A percentile compares a stretch with the other conserved stretches of the same genome.
Evolutionary conservation across 2,888 invertebrate genomes (phyloP).

Genomic region (Cynaeus angustus): DNA sequence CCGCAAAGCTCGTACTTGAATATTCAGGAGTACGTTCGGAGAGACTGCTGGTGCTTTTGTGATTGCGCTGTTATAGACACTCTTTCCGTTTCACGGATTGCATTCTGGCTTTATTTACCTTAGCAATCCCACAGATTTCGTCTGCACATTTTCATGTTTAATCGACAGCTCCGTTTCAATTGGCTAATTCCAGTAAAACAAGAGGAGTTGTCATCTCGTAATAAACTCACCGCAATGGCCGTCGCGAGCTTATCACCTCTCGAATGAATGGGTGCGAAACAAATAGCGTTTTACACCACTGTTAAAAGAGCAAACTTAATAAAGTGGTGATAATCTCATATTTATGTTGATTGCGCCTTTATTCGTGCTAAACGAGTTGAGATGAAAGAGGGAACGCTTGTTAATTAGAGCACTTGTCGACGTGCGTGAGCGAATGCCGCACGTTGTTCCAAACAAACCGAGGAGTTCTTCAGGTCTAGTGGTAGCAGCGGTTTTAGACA

Average conservation of each 20-base stretch:
- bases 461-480: not conserved
- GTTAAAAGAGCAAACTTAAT: constrained; percentile 57
- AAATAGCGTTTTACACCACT: constrained; percentile 57
- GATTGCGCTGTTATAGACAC: constrained; percentile 22
- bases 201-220: constrained; percentile 3
- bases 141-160: constrained; percentile 43
- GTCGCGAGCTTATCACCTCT: constrained; percentile 28
- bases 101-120: constrained; percentile 43
- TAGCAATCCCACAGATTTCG: constrained; percentile 32
- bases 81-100: constrained; percentile 36
- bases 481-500: not conserved
- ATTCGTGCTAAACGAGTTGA: constrained; percentile 58
- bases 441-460: constrained; percentile 18
- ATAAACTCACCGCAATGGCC: constrained; percentile 30
- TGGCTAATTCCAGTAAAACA: not conserved
- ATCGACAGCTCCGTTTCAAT: not conserved
- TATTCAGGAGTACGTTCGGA: constrained; percentile 54
- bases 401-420: constrained; percentile 58
- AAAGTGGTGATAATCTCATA: constrained; percentile 62
- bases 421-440: constrained; percentile 36
- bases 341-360: constrained; percentile 63
- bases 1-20: constrained; percentile 60
- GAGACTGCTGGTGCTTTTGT: constrained; percentile 35
- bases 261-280: constrained; percentile 45
- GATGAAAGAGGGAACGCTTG: constrained; percentile 56